Evolutionary conservation across 2,888 invertebrate genomes (phyloP), one percentile per base, ranked within the genome.

Genomic region (Parnassius glacialis): DNA sequence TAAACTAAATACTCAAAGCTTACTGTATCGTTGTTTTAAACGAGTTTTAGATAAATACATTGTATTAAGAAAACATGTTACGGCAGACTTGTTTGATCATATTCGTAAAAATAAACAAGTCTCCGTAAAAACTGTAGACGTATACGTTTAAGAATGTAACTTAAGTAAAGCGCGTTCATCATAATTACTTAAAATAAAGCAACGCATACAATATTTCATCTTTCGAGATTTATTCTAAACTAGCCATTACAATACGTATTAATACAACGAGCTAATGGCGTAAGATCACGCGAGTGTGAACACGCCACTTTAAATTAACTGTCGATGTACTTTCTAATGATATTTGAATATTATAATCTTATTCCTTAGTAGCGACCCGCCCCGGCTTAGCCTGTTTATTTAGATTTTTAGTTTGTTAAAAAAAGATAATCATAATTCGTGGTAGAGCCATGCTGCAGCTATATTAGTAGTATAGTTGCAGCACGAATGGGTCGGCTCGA

Each of bases 321-420:
- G 42, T 62, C 43, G 44, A 56, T 45, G 41, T 63, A 64, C 71
- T 70, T 69, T 70, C 70, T 68, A 68, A 57, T 64, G 57, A 58
- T 52, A 72, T 73, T 73, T 70, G 65, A 74, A 72, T 71, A 72
- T 70, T 65, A 63, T 59, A 67, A 59, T 61, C 55, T 55, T 68
- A 67, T 68, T 68, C 67, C 65, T 52, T 59, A 67, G 62, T 64
- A 34, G 34, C 34, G 34, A 34, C 5, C 34, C 5, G 34, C 7
- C 5, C 34, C 7, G 34, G 5, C 0, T 34, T 34, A 7, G 34
- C 7, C 34, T 34, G 34, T 1, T 34, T 34, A 34, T 7, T 34
- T 34, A 34, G 34, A 34, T 34, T 34, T 7, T 34, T 34, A 0
- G 5, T 34, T 34, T 34, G 34, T 34, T 34, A 5, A 5, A 34